phyloP scores from a whole-genome alignment of 2,797 vertebrate genomes.

The Buceros bicornis region DNA sequence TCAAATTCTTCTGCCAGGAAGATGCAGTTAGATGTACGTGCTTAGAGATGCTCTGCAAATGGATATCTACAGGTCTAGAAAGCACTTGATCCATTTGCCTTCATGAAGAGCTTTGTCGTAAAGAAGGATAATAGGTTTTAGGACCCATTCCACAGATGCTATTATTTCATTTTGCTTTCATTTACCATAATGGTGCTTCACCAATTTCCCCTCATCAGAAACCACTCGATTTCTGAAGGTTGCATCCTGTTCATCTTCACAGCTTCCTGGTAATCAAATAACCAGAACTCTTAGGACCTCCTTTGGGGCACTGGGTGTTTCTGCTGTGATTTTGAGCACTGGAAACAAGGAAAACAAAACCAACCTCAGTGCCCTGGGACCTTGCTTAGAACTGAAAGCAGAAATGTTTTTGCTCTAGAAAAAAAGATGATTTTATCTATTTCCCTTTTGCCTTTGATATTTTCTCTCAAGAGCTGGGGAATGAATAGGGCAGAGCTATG shows the following conservation, averaged over 20 bases:
- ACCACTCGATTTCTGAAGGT: not conserved
- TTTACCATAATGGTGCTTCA: not conserved
- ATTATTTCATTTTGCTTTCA: not conserved
- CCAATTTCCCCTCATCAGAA: not conserved
- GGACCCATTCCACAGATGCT: not conserved
- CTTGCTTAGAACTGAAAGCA: not conserved
- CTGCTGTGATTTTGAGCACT: not conserved
- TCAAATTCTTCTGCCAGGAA: not conserved
- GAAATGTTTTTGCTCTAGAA: not conserved
- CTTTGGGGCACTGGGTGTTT: not conserved
- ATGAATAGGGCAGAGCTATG: not conserved
- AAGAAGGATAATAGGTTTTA: not conserved
- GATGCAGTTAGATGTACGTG: not conserved
- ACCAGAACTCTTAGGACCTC: not conserved
- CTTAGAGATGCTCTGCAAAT: not conserved
- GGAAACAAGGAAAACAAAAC: not conserved
- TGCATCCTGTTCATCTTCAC: conserved; percentile 3
- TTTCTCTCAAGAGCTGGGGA: not conserved
- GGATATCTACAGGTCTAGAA: not conserved
- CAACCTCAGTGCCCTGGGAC: not conserved
- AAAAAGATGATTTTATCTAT: not conserved
- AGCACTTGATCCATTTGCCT: not conserved
- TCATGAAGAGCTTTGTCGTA: not conserved
- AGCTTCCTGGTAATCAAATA: conserved; percentile 8
- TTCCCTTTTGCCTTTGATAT: not conserved